phyloP scores from a whole-genome alignment of 2,797 vertebrate genomes.

The Philypnodon macrostomus region DNA sequence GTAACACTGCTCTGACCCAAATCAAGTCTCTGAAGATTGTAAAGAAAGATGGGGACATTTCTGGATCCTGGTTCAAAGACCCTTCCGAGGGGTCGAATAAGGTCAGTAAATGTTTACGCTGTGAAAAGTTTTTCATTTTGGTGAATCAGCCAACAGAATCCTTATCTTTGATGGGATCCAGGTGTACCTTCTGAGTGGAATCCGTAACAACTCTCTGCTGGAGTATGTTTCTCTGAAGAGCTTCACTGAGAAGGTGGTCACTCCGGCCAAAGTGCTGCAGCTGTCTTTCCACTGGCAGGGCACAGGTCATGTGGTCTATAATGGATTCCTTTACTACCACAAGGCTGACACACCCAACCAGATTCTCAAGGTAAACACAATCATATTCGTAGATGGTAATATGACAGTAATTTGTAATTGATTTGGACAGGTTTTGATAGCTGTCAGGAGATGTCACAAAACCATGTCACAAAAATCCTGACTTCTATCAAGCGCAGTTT shows the following conservation, averaged over 20 bases:
- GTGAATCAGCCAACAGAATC: not conserved
- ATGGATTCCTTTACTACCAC: slow-evolving; percentile 89
- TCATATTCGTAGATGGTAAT: no score
- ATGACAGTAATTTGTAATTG: no score
- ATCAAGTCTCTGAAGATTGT: slow-evolving; percentile 92
- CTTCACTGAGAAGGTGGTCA: slow-evolving; percentile 75
- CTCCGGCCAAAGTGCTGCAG: slow-evolving; percentile 61
- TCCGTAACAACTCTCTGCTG: slow-evolving; percentile 78
- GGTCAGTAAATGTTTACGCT: slow-evolving; percentile 29
- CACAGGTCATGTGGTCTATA: slow-evolving; percentile 83
- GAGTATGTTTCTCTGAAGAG: slow-evolving; percentile 81
- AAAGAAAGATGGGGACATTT: slow-evolving; percentile 77
- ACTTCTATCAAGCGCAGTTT: no score
- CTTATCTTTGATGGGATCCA: slow-evolving; percentile 20
- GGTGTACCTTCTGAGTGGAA: slow-evolving; percentile 86
- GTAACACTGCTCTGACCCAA: slow-evolving; percentile 75
- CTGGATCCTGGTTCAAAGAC: slow-evolving; percentile 92
- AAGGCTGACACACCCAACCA: slow-evolving; percentile 83
- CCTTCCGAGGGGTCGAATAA: slow-evolving; percentile 77
- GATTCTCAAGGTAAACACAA: slow-evolving; percentile 86
- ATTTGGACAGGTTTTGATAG: no score
- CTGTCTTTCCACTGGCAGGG: slow-evolving; percentile 88
- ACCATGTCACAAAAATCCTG: no score
- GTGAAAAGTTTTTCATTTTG: slow-evolving; percentile 2
- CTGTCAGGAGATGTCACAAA: no score